Base-by-base conservation (phyloP, 2,888 invertebrate genomes). In the Nomada lathburiana region DNA sequence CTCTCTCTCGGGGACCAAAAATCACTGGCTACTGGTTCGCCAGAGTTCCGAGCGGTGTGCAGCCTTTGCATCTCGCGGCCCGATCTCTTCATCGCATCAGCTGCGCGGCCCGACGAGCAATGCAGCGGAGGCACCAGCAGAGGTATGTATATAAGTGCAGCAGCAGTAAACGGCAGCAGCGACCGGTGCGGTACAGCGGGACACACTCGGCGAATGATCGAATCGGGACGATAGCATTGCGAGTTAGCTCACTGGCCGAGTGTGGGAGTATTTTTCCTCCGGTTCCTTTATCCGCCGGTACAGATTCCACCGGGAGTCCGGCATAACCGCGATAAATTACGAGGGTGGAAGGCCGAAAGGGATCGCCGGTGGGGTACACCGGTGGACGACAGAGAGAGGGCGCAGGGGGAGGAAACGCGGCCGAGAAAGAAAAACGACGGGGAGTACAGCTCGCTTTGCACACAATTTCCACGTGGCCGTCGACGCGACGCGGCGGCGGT, bases 391-490 rank as follows among this genome's bases (percentile, higher is more conserved):
- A 4, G 64, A 23, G 50, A 20, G 16, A 60, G 62, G 23, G 16
- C 0, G 67, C 53, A 55, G 18, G 44, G 63, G 65, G 59, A 64
- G 52, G 64, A 68, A 68, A 11, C 18, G 23, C 11, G 69, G 71
- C 4, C 9, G 59, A 71, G 70, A 72, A 76, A 74, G 82, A 84
- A 78, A 82, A 84, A 86, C 74, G 81, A 76, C 80, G 86, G 76
- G 75, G 76, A n/a, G 75, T 57, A 79, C 78, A 83, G 79, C 82
- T 84, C 83, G 89, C 89, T 91, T 91, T 91, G 90, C 91, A 91
- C 91, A 91, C 91, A 91, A 91, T 91, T 91, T 91, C 91, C 90
- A 85, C 89, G 86, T 85, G 89, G 76, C 70, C 76, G 70, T 69
- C 50, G 50, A 20, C 36, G 71, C 44, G 26, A 59, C 70, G 82